These are phyloP conservation scores for Sebastes reedi DNA, from an alignment of 2,797 vertebrate genomes.

Conservation along the genomic window DNA sequence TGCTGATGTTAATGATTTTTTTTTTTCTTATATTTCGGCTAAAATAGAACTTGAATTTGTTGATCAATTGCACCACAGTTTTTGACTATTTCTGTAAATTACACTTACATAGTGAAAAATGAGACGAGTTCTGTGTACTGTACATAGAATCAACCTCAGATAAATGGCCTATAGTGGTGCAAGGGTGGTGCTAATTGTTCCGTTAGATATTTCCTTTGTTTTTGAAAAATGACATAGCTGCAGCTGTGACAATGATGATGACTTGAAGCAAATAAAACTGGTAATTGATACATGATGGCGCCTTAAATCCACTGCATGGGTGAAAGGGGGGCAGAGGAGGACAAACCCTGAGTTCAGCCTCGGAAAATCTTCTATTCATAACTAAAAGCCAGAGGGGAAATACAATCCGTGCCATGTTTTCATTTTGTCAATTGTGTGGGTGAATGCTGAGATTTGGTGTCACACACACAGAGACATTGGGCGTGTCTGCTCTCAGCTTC, in stretches of 20 bases:
- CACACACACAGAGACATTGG: slow-evolving; percentile 55
- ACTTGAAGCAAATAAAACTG: slow-evolving; percentile 40
- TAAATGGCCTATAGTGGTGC: background rate
- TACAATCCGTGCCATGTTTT: slow-evolving; percentile 63
- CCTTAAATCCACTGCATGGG: slow-evolving; percentile 31
- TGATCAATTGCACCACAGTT: background rate
- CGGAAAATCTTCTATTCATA: slow-evolving; percentile 61
- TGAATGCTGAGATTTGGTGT: slow-evolving; percentile 76
- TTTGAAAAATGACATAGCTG: slow-evolving; percentile 37
- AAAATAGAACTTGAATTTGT: background rate
- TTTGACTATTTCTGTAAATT: background rate
- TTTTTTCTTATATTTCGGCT: background rate
- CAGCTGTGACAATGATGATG: slow-evolving; percentile 62
- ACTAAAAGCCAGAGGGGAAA: slow-evolving; percentile 53
- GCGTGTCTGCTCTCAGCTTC: slow-evolving; percentile 61
- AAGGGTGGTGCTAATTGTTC: background rate
- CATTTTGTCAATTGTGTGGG: slow-evolving; percentile 69
- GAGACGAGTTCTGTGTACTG: background rate
- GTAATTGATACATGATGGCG: slow-evolving; percentile 50
- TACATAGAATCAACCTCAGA: background rate
- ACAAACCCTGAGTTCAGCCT: slow-evolving; percentile 44
- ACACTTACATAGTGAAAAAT: background rate
- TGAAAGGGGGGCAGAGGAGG: slow-evolving; percentile 35
- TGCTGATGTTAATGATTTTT: background rate
- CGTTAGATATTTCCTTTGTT: background rate